Conservation (phyloP, 2,888 invertebrate genomes). For the Enchytraeus crypticus region DNA sequence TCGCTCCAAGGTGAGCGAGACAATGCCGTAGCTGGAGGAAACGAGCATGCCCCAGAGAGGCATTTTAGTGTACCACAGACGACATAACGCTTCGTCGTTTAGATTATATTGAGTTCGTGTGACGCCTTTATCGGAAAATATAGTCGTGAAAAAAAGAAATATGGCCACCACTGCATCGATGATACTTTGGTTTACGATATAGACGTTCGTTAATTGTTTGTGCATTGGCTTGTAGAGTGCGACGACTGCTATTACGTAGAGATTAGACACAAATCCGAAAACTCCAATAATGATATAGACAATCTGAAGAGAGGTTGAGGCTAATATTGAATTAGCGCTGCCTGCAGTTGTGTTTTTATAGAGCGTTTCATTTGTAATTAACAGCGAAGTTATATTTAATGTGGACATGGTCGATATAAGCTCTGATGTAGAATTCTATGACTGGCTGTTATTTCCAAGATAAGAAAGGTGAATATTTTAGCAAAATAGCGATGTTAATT, state of each 20-base stretch:
- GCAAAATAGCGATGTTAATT: too few relatives aligned
- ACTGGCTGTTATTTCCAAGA: too few relatives aligned
- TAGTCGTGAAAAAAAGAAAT: constrained; percentile 13
- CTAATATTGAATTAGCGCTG: too few relatives aligned
- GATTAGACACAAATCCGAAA: constrained; percentile 1
- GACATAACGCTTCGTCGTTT: constrained; percentile 14
- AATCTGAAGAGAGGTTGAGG: not conserved
- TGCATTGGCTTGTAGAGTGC: not conserved
- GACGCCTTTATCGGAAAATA: constrained; percentile 5
- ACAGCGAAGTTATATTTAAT: too few relatives aligned
- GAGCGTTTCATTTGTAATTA: too few relatives aligned
- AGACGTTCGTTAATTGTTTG: not conserved
- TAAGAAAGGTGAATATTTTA: too few relatives aligned
- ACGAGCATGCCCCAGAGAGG: constrained; percentile 14
- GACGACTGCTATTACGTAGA: not conserved
- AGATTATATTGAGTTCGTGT: not conserved
- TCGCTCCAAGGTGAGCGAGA: constrained; percentile 18
- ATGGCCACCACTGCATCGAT: constrained; percentile 18
- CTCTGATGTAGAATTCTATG: too few relatives aligned
- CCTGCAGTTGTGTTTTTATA: too few relatives aligned
- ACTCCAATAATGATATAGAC: not conserved
- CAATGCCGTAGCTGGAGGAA: constrained; percentile 18
- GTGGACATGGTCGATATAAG: too few relatives aligned
- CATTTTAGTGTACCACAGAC: constrained; percentile 16
- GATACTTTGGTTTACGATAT: constrained; percentile 15